Evolutionary conservation across 2,113 vertebrate species (phyloP).

Genomic region (Grantiella picta): DNA sequence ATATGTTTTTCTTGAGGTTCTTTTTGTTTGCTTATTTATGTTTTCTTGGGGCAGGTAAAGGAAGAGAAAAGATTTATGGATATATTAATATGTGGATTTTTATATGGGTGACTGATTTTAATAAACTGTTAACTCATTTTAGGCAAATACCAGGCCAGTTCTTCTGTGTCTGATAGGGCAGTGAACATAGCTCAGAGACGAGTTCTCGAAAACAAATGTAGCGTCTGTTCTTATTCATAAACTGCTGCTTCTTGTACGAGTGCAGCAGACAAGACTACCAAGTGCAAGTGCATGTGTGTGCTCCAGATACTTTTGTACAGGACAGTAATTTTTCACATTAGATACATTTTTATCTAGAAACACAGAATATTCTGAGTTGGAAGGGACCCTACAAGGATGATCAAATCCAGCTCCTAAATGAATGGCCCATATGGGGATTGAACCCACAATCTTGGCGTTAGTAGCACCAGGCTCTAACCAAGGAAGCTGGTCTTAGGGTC

Average conservation of each 20-base stretch:
- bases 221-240: background rate
- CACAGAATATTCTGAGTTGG: background rate
- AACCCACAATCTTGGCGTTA: background rate
- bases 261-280: background rate
- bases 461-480: background rate
- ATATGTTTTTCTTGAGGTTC: background rate
- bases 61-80: background rate
- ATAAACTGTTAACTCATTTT: background rate
- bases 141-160: background rate
- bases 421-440: accelerated
- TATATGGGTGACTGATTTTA: background rate
- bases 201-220: background rate
- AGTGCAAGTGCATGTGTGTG: background rate
- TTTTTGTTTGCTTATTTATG: background rate
- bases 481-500: background rate
- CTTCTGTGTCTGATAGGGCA: background rate
- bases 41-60: background rate
- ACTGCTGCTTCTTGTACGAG: background rate
- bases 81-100: background rate
- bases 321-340: background rate
- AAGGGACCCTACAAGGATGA: background rate
- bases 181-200: background rate
- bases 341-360: background rate
- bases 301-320: background rate
- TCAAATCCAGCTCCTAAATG: background rate